phyloP scores from a whole-genome alignment of 2,888 invertebrate species.

The Microctonus aethiopoides region DNA sequence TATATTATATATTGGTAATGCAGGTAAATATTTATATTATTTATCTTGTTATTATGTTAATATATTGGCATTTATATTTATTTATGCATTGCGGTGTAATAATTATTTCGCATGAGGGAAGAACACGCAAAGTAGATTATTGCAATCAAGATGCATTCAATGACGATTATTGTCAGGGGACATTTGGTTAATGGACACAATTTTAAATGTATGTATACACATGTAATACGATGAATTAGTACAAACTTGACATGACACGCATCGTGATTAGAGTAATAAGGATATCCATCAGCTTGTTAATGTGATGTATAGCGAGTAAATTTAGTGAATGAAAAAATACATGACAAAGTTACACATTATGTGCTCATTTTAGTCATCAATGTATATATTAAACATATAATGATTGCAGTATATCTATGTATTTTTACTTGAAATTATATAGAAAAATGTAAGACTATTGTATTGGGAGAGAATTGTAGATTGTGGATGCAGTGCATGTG shows the following conservation, averaged over 20 bases:
- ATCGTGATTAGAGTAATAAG: not conserved
- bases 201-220: too few species aligned
- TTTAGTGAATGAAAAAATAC: too few species aligned
- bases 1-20: too few species aligned
- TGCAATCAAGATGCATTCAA: not conserved
- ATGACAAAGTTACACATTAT: too few species aligned
- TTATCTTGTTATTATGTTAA: not conserved
- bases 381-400: too few species aligned
- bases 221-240: not conserved
- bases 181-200: not conserved
- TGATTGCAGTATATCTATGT: too few species aligned
- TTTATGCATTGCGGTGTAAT: not conserved
- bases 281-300: not conserved
- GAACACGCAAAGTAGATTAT: not conserved
- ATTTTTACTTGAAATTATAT: too few species aligned
- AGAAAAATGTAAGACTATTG: not conserved
- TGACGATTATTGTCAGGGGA: not conserved
- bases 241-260: not conserved
- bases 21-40: not conserved
- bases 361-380: too few species aligned
- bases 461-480: too few species aligned
- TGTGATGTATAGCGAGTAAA: not conserved
- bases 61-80: not conserved
- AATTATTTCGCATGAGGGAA: not conserved
- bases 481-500: conserved; percentile 20